Evolutionary conservation across 2,888 invertebrate genomes (phyloP).

Genomic region (Helleia helle): DNA sequence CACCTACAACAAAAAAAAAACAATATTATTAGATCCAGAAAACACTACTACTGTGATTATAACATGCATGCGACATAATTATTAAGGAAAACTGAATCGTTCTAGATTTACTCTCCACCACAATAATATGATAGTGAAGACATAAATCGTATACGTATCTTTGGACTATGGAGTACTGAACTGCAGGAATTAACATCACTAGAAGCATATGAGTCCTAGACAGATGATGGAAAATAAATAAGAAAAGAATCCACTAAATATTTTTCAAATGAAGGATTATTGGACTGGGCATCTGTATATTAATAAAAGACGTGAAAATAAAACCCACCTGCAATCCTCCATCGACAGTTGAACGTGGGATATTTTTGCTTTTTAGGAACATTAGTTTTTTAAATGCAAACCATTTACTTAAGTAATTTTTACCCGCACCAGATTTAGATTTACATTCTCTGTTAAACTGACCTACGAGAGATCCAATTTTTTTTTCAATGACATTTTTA

Average conservation of each 20-base stretch:
- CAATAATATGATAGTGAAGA: conserved; percentile 19
- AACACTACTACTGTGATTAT: conserved; percentile 20
- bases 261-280: conserved; percentile 23
- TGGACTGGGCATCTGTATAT: conserved; percentile 16
- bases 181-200: conserved; percentile 23
- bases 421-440: conserved; percentile 19
- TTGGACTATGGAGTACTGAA: conserved; percentile 22
- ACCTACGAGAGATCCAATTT: conserved; percentile 10
- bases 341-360: conserved; percentile 17
- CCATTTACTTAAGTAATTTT: conserved; percentile 22
- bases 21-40: conserved; percentile 20
- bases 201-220: conserved; percentile 20
- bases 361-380: conserved; percentile 22
- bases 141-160: too few species aligned
- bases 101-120: conserved; percentile 19
- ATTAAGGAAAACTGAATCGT: too few species aligned
- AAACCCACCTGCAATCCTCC: conserved; percentile 15
- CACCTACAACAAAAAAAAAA: too few species aligned
- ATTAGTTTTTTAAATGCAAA: conserved; percentile 24
- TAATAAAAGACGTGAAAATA: conserved; percentile 17
- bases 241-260: conserved; percentile 24
- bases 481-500: conserved; percentile 18
- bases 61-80: conserved; percentile 24
- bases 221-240: conserved; percentile 24
- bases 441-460: conserved; percentile 13